phyloP scores from a whole-genome alignment of 2,113 vertebrate species.

The Takifugu bimaculatus region DNA sequence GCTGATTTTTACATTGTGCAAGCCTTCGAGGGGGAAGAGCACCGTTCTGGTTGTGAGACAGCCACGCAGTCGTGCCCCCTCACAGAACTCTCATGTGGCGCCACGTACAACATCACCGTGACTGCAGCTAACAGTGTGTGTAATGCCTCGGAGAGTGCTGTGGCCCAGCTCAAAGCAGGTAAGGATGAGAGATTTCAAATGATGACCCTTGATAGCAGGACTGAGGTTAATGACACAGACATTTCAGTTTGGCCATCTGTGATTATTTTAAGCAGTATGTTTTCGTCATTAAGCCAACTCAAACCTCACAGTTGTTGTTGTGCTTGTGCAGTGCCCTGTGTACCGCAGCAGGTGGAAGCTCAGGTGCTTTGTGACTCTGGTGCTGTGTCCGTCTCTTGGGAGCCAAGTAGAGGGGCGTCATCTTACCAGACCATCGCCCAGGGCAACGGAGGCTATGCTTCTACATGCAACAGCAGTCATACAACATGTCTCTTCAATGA shows the following conservation, averaged over 20 bases:
- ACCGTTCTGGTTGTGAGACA: slow-evolving; percentile 49
- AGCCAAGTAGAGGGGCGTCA: slow-evolving; percentile 63
- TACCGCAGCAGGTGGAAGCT: slow-evolving; percentile 52
- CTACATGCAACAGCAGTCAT: slow-evolving; percentile 50
- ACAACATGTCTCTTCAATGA: slow-evolving; percentile 57
- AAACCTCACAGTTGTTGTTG: not conserved
- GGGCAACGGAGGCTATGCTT: slow-evolving; percentile 50
- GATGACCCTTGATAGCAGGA: not conserved
- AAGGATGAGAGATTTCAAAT: not conserved
- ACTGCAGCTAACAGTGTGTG: slow-evolving; percentile 55
- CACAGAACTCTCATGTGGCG: slow-evolving; percentile 63
- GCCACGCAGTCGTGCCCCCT: slow-evolving; percentile 45
- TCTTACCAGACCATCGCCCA: slow-evolving; percentile 62
- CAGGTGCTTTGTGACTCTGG: slow-evolving; percentile 59
- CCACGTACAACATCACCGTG: slow-evolving; percentile 71
- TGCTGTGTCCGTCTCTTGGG: slow-evolving; percentile 67
- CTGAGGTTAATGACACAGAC: not conserved
- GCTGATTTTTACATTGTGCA: slow-evolving; percentile 64
- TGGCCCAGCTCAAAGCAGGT: slow-evolving; percentile 62
- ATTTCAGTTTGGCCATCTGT: not conserved
- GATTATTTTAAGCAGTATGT: not conserved
- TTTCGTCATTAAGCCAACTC: not conserved
- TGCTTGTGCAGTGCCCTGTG: slow-evolving; percentile 65
- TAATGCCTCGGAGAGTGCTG: slow-evolving; percentile 50
- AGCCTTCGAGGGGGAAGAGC: slow-evolving; percentile 48